Percentiles rank a stretch among this genome's conserved stretches.
Evolutionary conservation across 2,797 vertebrate species (phyloP).

Genomic region (Diplodus puntazzo): DNA sequence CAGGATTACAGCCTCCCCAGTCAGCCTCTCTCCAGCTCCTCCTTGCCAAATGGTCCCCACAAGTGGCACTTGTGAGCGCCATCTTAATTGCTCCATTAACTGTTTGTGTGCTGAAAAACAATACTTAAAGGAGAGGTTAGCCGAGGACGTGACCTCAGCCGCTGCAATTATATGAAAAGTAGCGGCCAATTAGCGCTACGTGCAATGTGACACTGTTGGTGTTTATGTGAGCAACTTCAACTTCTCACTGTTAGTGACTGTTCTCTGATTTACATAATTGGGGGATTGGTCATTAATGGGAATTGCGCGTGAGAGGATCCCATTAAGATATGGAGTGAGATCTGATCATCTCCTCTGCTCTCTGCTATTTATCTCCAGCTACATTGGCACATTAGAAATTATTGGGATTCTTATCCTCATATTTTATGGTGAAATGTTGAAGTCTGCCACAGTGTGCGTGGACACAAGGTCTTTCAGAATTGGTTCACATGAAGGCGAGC

Average conservation of each 20-base stretch:
- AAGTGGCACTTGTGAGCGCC: conserved; percentile 77
- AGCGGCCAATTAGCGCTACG: conserved; percentile 85
- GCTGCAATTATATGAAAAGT: conserved; percentile 85
- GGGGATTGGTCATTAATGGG: conserved; percentile 84
- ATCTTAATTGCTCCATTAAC: conserved; percentile 85
- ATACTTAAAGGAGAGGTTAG: conserved; percentile 84
- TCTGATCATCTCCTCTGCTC: conserved; percentile 80
- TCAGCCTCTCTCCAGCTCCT: conserved; percentile 53
- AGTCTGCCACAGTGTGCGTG: conserved; percentile 52
- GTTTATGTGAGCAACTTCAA: conserved; percentile 84
- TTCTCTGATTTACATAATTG: conserved; percentile 88
- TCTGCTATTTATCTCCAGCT: conserved; percentile 76
- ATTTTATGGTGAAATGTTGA: conserved; percentile 64
- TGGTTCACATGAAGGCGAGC: conserved; percentile 26
- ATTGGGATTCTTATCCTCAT: conserved; percentile 73
- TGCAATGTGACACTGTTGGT: conserved; percentile 83
- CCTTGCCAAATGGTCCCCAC: conserved; percentile 69
- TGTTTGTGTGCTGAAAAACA: conserved; percentile 85
- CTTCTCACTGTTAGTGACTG: conserved; percentile 79
- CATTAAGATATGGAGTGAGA: conserved; percentile 86
- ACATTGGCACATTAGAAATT: conserved; percentile 63
- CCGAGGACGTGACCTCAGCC: conserved; percentile 77
- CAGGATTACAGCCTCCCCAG: conserved; percentile 45
- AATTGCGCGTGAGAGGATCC: conserved; percentile 83
- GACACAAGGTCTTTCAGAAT: conserved; percentile 42